Conservation (phyloP, 2,888 invertebrate species). For the Drosophila flavopinicola region DNA sequence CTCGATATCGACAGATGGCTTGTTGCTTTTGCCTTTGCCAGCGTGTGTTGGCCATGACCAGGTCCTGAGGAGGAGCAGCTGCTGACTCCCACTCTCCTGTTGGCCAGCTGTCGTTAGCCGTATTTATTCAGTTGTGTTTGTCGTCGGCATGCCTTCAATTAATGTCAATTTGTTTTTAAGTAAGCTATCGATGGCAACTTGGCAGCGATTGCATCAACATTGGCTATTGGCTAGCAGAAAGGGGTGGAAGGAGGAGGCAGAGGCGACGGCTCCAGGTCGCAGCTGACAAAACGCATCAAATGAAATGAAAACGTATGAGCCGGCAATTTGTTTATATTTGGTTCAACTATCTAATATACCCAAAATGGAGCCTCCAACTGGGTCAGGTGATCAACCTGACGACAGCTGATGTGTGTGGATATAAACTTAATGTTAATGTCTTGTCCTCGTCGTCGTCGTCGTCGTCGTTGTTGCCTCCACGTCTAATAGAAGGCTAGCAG, state of each 20-base stretch:
- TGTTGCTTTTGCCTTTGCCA: constrained; percentile 40
- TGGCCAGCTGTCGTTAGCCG: constrained; percentile 63
- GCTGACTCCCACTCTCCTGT: constrained; percentile 56
- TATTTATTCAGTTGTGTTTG: constrained; percentile 80
- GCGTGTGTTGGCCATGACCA: constrained; percentile 26
- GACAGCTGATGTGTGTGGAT: constrained; percentile 74
- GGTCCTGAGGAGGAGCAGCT: background rate
- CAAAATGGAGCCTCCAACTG: constrained; percentile 33
- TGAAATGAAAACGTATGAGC: constrained; percentile 74
- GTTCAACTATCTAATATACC: constrained; percentile 59
- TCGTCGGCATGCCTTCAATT: constrained; percentile 82
- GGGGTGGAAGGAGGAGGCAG: background rate
- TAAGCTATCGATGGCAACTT: constrained; percentile 73
- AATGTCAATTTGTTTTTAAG: constrained; percentile 83
- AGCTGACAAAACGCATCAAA: constrained; percentile 62
- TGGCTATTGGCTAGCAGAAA: background rate
- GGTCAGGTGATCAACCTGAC: constrained; percentile 71
- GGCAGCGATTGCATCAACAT: constrained; percentile 17
- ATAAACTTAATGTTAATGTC: constrained; percentile 80
- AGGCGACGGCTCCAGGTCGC: background rate
- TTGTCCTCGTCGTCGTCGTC: constrained; percentile 28
- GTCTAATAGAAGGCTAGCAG: constrained; percentile 69
- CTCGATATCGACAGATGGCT: constrained; percentile 54
- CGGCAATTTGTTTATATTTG: constrained; percentile 75
- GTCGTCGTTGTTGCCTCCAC: constrained; percentile 27